A percentile compares a stretch with the other conserved stretches of the same genome.
Conservation (phyloP, 2,797 vertebrate species). For the Notamacropus eugenii region DNA sequence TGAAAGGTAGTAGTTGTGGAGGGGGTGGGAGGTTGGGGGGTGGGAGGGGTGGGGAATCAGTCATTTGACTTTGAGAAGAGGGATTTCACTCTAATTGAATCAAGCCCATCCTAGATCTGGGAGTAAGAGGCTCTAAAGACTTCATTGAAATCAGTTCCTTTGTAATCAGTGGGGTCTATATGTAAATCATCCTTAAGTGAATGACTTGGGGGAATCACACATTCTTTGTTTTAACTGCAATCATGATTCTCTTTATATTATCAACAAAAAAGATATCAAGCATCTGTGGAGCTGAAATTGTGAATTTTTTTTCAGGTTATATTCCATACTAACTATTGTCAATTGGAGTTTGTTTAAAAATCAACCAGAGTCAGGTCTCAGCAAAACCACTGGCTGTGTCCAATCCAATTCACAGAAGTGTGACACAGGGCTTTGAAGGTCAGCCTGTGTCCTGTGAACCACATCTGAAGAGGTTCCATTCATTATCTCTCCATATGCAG, state of each 20-base stretch:
- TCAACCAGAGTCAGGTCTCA: background rate
- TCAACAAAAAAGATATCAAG: conserved; percentile 58
- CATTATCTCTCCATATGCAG: background rate
- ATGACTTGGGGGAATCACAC: conserved; percentile 26
- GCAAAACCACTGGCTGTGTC: background rate
- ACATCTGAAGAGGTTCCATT: conserved; percentile 1
- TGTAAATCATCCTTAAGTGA: conserved; percentile 45
- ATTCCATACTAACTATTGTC: background rate
- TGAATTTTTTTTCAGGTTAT: conserved; percentile 14
- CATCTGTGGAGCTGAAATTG: conserved; percentile 50
- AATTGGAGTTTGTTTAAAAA: conserved; percentile 31
- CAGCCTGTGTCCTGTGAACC: conserved; percentile 4
- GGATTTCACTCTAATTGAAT: conserved; percentile 63
- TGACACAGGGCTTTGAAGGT: background rate
- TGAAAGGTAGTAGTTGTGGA: background rate
- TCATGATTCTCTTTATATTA: conserved; percentile 56
- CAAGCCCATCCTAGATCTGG: conserved; percentile 61
- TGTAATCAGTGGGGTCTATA: conserved; percentile 64
- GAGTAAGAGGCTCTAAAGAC: conserved; percentile 64
- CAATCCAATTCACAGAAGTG: rapidly evolving
- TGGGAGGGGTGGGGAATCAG: conserved; percentile 29
- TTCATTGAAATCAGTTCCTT: conserved; percentile 66
- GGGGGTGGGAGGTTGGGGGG: too few species aligned
- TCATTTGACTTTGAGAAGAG: conserved; percentile 64
- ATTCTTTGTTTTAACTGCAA: conserved; percentile 62